Evolutionary conservation across 2,113 vertebrate species (phyloP).

Genomic region (Podilymbus podiceps): DNA sequence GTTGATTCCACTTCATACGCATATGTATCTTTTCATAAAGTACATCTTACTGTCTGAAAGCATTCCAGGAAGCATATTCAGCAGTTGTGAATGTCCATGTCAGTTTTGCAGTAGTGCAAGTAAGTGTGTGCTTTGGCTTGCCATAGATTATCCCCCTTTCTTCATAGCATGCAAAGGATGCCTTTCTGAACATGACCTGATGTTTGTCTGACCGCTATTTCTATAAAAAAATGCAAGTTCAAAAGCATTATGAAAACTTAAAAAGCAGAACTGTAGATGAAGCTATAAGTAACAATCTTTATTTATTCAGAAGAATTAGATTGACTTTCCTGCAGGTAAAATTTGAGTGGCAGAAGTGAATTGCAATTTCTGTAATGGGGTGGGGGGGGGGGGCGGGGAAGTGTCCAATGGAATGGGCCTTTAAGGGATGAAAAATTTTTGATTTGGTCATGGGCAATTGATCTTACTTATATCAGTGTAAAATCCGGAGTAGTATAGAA

Average conservation of each 20-base stretch:
- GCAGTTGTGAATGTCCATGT: background rate
- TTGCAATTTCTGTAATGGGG: background rate
- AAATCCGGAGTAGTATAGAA: background rate
- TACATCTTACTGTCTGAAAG: background rate
- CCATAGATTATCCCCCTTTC: accelerated
- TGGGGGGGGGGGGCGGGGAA: too few species aligned
- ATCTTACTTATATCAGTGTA: background rate
- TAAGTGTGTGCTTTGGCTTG: background rate
- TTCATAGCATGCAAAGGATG: background rate
- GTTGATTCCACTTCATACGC: background rate
- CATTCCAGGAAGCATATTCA: background rate
- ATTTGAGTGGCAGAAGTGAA: background rate
- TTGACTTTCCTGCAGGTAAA: background rate
- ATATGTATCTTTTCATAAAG: background rate
- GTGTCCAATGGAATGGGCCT: background rate
- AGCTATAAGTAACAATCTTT: background rate
- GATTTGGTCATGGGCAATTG: background rate
- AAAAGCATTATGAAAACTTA: background rate
- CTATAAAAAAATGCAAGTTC: background rate
- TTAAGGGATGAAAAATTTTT: background rate
- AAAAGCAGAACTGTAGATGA: background rate
- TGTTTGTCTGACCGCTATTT: background rate
- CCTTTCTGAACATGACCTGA: background rate
- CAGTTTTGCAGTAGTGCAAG: background rate
- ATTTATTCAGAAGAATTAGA: background rate